phyloP scores from a whole-genome alignment of 1,140 invertebrate species.

The Paralvinella palmiformis region DNA sequence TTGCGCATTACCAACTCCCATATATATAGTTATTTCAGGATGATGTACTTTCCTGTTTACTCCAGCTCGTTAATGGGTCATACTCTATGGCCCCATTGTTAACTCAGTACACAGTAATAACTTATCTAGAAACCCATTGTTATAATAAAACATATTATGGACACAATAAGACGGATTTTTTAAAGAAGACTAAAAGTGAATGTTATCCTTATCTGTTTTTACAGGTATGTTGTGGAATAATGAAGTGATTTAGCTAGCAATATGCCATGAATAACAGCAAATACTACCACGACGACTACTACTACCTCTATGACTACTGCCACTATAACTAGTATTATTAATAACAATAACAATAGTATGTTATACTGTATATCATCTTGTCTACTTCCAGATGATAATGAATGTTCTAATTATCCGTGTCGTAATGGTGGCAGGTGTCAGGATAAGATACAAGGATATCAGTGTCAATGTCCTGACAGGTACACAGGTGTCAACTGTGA shows the following conservation, averaged over 20 bases:
- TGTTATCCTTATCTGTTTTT: too few species aligned
- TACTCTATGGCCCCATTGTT: neutral
- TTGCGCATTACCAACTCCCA: neutral
- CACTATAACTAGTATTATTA: neutral
- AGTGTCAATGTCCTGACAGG: constrained; percentile 1
- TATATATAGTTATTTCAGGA: neutral
- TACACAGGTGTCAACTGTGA: constrained; percentile 5
- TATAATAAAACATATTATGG: neutral
- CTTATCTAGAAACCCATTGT: neutral
- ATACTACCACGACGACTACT: neutral
- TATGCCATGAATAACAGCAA: neutral
- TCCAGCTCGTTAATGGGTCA: neutral
- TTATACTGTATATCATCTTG: neutral
- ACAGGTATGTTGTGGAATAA: too few species aligned
- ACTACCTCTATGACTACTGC: neutral
- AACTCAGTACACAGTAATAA: constrained; percentile 12
- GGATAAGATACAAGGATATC: neutral
- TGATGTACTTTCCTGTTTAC: too few species aligned
- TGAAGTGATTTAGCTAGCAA: too few species aligned
- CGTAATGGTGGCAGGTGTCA: constrained; percentile 15
- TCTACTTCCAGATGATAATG: neutral
- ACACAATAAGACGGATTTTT: too few species aligned
- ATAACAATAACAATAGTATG: neutral
- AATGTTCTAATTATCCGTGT: constrained; percentile 13
- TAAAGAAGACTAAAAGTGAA: too few species aligned